phyloP scores from a whole-genome alignment of 2,113 vertebrate genomes.

The Chloropsis hardwickii region DNA sequence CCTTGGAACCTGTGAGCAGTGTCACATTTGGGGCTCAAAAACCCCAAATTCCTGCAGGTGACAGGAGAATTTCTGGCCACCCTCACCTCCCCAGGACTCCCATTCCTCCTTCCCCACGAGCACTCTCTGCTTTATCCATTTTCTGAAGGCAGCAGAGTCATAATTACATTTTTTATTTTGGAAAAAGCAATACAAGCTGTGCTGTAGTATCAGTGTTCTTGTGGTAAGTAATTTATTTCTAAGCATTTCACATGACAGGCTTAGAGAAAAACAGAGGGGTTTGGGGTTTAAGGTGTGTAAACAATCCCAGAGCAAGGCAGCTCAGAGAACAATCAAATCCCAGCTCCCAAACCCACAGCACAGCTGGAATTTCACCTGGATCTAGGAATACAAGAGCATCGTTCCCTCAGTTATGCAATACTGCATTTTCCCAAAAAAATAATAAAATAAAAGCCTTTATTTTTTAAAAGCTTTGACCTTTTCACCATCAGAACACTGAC shows the following conservation, averaged over 20 bases:
- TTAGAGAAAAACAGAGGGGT: background rate
- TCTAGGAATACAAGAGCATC: background rate
- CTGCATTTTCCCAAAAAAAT: background rate
- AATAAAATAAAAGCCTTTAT: background rate
- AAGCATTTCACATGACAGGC: background rate
- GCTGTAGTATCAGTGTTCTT: background rate
- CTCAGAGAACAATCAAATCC: background rate
- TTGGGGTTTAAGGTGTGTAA: background rate
- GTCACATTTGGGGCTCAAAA: background rate
- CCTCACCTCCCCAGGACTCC: background rate
- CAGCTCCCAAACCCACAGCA: background rate
- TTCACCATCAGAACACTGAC: background rate
- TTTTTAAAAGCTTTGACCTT: background rate
- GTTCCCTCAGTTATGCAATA: background rate
- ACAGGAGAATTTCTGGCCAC: background rate
- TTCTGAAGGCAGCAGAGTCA: background rate
- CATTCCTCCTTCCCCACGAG: background rate
- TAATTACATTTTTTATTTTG: background rate
- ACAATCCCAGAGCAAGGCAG: background rate
- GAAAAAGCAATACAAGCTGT: conserved; percentile 14
- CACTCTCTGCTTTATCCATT: background rate
- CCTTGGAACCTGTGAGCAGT: background rate
- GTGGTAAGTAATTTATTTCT: background rate
- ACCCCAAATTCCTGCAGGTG: background rate
- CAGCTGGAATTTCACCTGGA: background rate